These are phyloP conservation scores for Embiotoca jacksoni DNA, from an alignment of 2,113 vertebrate genomes.

Conservation along the genomic window DNA sequence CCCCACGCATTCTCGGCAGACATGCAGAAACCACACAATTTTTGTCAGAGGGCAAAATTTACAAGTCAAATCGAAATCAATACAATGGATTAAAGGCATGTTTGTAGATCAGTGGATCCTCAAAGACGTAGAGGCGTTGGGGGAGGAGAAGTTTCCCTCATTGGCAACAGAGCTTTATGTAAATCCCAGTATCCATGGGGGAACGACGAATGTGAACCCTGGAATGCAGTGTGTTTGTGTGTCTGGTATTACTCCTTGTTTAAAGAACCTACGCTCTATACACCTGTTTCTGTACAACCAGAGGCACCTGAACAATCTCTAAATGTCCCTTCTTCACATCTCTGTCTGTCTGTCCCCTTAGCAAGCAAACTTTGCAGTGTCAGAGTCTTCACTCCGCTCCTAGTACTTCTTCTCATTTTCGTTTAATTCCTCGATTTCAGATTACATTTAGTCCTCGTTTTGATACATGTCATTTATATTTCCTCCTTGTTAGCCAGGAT, in stretches of 20 bases:
- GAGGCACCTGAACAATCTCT: neutral
- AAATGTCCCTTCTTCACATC: neutral
- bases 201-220: neutral
- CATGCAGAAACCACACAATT: constrained; percentile 49
- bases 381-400: too few species aligned
- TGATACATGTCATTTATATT: too few species aligned
- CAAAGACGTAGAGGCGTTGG: constrained; percentile 36
- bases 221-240: neutral
- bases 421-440: too few species aligned
- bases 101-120: constrained; percentile 69
- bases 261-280: neutral
- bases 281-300: constrained; percentile 5
- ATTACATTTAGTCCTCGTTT: too few species aligned
- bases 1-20: constrained; percentile 60
- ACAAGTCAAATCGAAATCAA: constrained; percentile 84
- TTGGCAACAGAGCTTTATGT: constrained; percentile 18
- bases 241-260: neutral
- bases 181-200: neutral
- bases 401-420: too few species aligned
- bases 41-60: constrained; percentile 80
- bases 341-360: too few species aligned
- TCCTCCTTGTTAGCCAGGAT: too few species aligned
- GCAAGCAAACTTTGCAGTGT: too few species aligned
- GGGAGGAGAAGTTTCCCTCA: constrained; percentile 18
- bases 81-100: constrained; percentile 71